Evolutionary conservation across 1,140 invertebrate species (phyloP), one percentile per base, ranked within the genome.

Genomic region (Acromyrmex echinatior): DNA sequence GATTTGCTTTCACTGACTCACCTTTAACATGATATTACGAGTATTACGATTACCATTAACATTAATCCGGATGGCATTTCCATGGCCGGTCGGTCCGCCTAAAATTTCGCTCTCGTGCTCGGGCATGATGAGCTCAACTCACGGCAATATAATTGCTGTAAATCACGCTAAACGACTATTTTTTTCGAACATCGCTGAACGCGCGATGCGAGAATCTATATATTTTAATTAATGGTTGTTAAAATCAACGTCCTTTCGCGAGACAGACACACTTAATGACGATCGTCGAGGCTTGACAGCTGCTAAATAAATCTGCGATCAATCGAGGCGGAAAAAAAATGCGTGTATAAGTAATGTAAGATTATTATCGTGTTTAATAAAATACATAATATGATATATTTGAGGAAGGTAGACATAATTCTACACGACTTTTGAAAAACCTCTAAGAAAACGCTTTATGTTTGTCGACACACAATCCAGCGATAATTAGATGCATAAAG

Each of bases 1-100:
- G 91, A 93, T 92, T 93, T 93, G 91, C 93, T 93, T 93, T 93
- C 93, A 93, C 93, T 92, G 92, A 89, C 92, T 93, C 93, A 93
- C 92, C 92, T 93, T 93, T 93, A 91, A 80, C 92, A 90, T 90
- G 92, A 93, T 92, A 92, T 93, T 93, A 93, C 93, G 92, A 93
- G 93, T 92, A 92, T 93, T 93, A 93, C 93, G 92, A 93, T 93
- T 92, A 93, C 90, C 87, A 92, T 93, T 93, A 93, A 80, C 91
- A 91, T 93, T 91, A 91, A 88, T 92, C 73, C 84, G 66, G 71
- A 39, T 92, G 92, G 88, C 91, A 93, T 92, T 93, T 93, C 85
- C 80, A 74, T 18, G 80, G 86, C 49, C 31, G 77, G 71, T 87
- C 68, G 76, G 68, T 88, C 74, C 76, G 68, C 90, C 87, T 90